Conservation (phyloP, 92 coral and sea anemone genomes). For the Galaxea fascicularis region DNA sequence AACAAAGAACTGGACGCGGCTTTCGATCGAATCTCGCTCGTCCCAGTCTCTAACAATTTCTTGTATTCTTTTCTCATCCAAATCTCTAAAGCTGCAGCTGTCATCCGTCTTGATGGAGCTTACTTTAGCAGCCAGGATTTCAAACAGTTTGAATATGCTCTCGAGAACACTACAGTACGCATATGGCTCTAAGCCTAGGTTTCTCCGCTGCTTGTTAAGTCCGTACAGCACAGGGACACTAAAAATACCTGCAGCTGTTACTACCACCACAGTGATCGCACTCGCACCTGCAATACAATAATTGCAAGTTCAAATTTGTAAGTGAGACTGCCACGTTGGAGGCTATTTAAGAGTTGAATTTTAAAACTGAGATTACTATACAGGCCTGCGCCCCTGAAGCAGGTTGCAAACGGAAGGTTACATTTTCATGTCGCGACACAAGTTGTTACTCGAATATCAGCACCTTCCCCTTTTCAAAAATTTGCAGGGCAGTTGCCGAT, state of each 20-base stretch:
- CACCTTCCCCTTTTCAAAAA: no score
- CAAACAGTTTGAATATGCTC: conserved; percentile 56
- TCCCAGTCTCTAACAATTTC: not conserved
- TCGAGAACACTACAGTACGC: not conserved
- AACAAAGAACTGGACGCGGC: not conserved
- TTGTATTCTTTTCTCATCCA: not conserved
- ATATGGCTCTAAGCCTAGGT: not conserved
- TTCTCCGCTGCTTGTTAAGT: not conserved
- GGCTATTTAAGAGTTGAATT: not conserved
- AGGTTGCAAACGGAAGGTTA: no score
- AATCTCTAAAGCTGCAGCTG: not conserved
- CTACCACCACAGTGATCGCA: conserved; percentile 27
- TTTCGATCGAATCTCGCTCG: not conserved
- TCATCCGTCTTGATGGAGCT: not conserved
- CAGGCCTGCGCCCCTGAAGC: not conserved
- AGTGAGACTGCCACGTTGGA: not conserved
- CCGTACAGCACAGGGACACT: conserved; percentile 61
- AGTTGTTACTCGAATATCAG: no score
- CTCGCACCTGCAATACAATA: conserved; percentile 38
- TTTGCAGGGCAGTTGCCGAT: no score
- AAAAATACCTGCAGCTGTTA: conserved; percentile 49
- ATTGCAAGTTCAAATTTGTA: not conserved
- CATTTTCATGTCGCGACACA: no score
- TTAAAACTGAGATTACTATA: no score
- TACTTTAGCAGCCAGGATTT: conserved; percentile 6